Evolutionary conservation across 2,113 vertebrate genomes (phyloP).

Genomic region (Eclectus roratus): DNA sequence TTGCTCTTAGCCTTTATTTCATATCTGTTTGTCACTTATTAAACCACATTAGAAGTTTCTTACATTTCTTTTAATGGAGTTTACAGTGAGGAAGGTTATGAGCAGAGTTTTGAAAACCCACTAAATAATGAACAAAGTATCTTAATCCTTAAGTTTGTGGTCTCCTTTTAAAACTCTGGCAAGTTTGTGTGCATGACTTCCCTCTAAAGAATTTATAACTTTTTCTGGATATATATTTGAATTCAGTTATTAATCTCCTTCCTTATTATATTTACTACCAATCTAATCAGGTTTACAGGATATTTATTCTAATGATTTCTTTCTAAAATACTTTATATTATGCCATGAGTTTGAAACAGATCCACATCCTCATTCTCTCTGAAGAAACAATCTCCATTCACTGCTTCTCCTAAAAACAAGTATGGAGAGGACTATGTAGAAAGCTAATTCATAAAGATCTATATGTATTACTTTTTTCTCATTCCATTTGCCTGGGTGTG

Average conservation of each 20-base stretch:
- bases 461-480: not conserved
- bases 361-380: not conserved
- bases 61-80: not conserved
- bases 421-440: not conserved
- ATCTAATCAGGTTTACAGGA: not conserved
- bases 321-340: not conserved
- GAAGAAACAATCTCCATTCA: not conserved
- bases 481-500: not conserved
- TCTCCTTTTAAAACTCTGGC: not conserved
- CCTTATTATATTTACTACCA: not conserved
- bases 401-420: not conserved
- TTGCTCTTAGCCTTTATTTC: not conserved
- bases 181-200: not conserved
- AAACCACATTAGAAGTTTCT: not conserved
- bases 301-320: not conserved
- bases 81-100: not conserved
- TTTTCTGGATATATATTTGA: not conserved
- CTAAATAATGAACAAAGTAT: not conserved
- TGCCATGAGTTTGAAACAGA: not conserved
- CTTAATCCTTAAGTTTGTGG: not conserved
- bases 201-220: not conserved
- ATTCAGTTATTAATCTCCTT: not conserved
- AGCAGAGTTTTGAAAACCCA: not conserved
- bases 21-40: not conserved
- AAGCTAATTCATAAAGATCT: not conserved